Evolutionary conservation across 1,140 invertebrate genomes (phyloP).

Genomic region (Halictus rubicundus): DNA sequence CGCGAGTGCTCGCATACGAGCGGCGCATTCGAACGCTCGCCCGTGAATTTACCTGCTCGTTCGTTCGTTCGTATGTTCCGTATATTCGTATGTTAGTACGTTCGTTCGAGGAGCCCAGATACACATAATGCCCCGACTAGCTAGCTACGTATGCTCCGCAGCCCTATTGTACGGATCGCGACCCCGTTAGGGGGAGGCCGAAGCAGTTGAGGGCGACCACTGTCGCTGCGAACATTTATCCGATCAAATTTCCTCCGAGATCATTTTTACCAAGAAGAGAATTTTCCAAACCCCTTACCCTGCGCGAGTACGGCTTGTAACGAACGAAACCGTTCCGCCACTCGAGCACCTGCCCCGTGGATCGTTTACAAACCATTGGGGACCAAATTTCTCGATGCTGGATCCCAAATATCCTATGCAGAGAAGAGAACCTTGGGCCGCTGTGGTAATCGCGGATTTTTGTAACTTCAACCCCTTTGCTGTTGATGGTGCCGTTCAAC

Average conservation of each 20-base stretch:
- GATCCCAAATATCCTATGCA: no score
- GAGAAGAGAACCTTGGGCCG: no score
- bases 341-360: no score
- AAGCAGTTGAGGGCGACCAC: constrained; percentile 40
- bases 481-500: no score
- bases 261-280: constrained; percentile 1
- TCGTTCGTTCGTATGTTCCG: constrained; percentile 46
- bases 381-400: background rate
- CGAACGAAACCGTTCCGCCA: background rate
- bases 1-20: constrained; percentile 50
- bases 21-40: constrained; percentile 60
- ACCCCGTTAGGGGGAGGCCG: background rate
- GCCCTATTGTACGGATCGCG: constrained; percentile 8
- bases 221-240: constrained; percentile 43
- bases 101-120: constrained; percentile 41
- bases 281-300: background rate
- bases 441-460: no score
- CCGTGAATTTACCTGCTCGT: constrained; percentile 52
- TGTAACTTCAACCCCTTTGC: no score
- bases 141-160: background rate
- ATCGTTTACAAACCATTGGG: background rate
- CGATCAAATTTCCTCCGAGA: constrained; percentile 27
- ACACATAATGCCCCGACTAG: constrained; percentile 51
- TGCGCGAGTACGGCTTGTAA: background rate
- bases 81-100: constrained; percentile 36